Conservation (phyloP, 2,888 invertebrate species). For the Craniophora ligustri region DNA sequence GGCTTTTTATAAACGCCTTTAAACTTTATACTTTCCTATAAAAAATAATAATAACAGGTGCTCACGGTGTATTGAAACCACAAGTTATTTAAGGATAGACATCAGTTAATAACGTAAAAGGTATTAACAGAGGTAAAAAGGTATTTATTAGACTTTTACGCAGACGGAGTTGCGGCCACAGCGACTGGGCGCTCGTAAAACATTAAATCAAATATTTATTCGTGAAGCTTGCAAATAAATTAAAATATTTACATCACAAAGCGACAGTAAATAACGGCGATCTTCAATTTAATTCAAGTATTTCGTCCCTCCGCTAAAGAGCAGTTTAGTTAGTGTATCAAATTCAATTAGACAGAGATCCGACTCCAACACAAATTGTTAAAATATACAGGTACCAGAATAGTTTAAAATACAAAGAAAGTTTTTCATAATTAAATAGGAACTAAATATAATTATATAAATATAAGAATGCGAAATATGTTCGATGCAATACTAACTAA, state of each 20-base stretch:
- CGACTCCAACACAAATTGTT: constrained; percentile 13
- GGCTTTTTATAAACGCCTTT: constrained; percentile 8
- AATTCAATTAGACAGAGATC: constrained; percentile 16
- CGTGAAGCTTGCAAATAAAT: background rate
- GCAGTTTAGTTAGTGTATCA: constrained; percentile 7
- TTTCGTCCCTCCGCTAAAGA: constrained; percentile 1
- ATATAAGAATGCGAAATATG: no score
- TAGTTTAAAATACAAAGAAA: background rate
- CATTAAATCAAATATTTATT: no score
- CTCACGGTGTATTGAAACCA: constrained; percentile 4
- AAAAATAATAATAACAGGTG: constrained; percentile 10
- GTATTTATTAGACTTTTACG: no score
- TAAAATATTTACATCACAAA: background rate
- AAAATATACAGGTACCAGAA: background rate
- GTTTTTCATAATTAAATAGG: no score
- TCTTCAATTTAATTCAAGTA: constrained; percentile 1
- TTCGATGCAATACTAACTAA: no score
- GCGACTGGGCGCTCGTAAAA: no score
- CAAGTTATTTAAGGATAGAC: background rate
- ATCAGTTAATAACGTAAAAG: no score
- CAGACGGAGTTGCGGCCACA: no score
- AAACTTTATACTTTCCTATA: background rate
- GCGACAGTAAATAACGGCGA: constrained; percentile 1
- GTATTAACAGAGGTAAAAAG: no score
- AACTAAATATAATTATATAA: no score